Percentiles rank a stretch among this genome's conserved stretches.
Evolutionary conservation across 2,113 vertebrate species (phyloP).

Genomic region (Cyanoderma ruficeps): DNA sequence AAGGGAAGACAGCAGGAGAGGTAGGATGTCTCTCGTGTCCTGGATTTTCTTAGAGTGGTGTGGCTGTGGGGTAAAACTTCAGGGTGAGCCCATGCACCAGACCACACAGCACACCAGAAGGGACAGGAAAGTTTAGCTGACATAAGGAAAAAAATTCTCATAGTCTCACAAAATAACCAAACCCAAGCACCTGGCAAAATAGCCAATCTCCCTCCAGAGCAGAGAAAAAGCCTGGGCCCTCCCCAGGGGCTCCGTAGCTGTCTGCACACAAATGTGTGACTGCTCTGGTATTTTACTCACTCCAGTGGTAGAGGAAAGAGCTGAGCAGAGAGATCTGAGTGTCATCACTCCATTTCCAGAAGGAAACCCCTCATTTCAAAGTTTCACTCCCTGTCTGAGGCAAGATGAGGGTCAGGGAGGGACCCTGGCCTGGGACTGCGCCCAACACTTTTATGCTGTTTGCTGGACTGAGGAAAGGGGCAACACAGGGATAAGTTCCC

Average conservation of each 20-base stretch:
- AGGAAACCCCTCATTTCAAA: not conserved
- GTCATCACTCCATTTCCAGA: not conserved
- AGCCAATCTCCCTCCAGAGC: not conserved
- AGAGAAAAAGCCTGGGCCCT: not conserved
- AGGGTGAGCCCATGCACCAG: not conserved
- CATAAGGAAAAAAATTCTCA: not conserved
- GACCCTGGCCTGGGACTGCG: not conserved
- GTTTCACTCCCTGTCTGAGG: not conserved
- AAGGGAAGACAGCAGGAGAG: not conserved
- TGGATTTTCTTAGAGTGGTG: not conserved
- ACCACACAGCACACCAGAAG: not conserved
- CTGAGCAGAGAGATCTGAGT: not conserved
- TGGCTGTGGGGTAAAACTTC: not conserved
- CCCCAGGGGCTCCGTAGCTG: not conserved
- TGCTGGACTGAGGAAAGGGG: not conserved
- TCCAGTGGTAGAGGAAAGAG: not conserved
- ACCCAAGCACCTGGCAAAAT: not conserved
- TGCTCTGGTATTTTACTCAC: not conserved
- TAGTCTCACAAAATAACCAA: not conserved
- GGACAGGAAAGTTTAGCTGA: not conserved
- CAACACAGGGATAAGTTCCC: not conserved
- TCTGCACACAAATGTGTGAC: not conserved
- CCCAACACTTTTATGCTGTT: not conserved
- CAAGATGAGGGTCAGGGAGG: not conserved
- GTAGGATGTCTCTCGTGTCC: not conserved